Base-by-base conservation (phyloP, 2,113 vertebrate species). In the Arvicanthis niloticus region DNA sequence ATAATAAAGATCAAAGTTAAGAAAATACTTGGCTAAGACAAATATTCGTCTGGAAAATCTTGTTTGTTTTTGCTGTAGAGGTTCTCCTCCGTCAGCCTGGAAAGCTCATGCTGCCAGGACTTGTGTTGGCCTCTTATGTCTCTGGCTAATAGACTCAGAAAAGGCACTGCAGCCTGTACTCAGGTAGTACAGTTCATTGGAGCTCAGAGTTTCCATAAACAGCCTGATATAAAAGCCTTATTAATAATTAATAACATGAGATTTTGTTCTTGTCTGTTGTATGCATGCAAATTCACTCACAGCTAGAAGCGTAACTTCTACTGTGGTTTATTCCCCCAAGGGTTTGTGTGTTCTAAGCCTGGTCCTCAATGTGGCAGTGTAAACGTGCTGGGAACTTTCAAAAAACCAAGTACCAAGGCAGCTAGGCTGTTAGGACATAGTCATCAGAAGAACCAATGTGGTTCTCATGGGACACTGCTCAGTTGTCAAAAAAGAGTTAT, bases 171-270 rank as follows among this genome's bases (percentile, higher is more conserved):
- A 40, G 48, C 77, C 78, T 94, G 75, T 29, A 81, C 62, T 93
- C 72, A 51, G 94, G 42, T 34, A 76, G 48, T 6, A 58, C 22
- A 70, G 56, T 58, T 91, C 72, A 70, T 1, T 86, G 73, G 87
- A 88, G 12, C 42, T 76, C 84, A 40, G n/a, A 89, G 76, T 51
- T 94, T 92, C 93, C 37, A 88, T 92, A 70, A 37, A 65, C 42
- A 58, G 21, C 60, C 77, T 77, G 7, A 11, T 77, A 45, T 16
- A 75, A 68, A 85, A 91, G 37, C 68, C 37, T 48, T 91, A 8
- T 58, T 93, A 85, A 34, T 81, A 80, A 92, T 53, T 48, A 92
- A 70, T 31, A n/a, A 16, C 1, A 7, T 26, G 12, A 0, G 29
- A 80, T n/a, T 88, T 73, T 88, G 51, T 72, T 95, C 89, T 94